Base-by-base conservation (phyloP, 2,113 vertebrate species). In the Elephas maximus region DNA sequence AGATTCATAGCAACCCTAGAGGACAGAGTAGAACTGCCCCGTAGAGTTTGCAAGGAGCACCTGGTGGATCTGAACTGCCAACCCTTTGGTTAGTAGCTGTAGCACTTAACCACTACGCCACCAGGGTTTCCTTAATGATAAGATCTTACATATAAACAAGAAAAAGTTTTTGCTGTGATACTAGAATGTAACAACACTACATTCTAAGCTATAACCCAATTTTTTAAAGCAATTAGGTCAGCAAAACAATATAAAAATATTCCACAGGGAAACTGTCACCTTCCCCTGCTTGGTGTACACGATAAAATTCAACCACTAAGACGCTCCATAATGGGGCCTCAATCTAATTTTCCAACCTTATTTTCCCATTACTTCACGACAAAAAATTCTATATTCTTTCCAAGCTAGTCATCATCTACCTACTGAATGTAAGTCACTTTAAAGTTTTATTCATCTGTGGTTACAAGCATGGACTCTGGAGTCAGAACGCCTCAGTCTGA, bases 301-400 rank as follows among this genome's bases (percentile, higher is more conserved):
- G 9, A 83, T 28, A 71, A 95, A 94, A 92, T 63, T 15, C 33
- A 74, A 84, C 17, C 63, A 69, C 45, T 63, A 82, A 87, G 45
- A 78, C 21, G 77, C 14, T 41, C 41, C 21, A 67, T 65, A 83
- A n/a, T 30, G 57, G n/a, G n/a, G 21, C 45, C 37, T 84, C n/a
- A 73, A 85, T 80, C n/a, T 90, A 87, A 90, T 69, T 91, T 71
- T 91, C 48, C 60, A 92, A 80, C 8, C 63, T 96, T 95, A 88
- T 81, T 88, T 90, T 48, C 33, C 62, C 76, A 96, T 51, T 95
- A 77, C 44, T 74, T 78, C 33, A 5, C 7, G 90, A 76, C 1
- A 73, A 81, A 92, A 83, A 82, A 82, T 23, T 67, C 23, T 28
- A 60, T 74, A 41, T 77, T 91, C 60, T 83, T 82, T 81, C 26